Conservation (phyloP, 2,888 invertebrate genomes). For the Melinaea menophilus region DNA sequence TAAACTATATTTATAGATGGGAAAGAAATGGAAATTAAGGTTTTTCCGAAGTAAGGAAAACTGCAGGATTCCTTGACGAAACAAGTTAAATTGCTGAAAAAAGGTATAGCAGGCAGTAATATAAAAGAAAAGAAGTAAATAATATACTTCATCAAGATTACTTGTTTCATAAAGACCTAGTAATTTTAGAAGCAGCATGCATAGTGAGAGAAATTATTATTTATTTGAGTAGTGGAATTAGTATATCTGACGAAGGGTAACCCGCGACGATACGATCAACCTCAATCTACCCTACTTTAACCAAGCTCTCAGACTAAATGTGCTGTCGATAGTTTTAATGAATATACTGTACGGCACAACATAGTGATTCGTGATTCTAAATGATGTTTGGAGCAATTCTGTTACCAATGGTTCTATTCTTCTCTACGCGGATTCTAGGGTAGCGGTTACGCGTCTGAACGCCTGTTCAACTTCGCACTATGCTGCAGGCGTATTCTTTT, state of each 20-base stretch:
- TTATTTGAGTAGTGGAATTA: constrained; percentile 64
- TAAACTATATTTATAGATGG: constrained; percentile 43
- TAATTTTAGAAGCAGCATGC: constrained; percentile 73
- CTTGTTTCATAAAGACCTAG: constrained; percentile 53
- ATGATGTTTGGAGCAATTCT: constrained; percentile 67
- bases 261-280: constrained; percentile 66
- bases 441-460: constrained; percentile 75
- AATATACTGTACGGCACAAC: constrained; percentile 65
- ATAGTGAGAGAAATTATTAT: constrained; percentile 68
- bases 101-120: constrained; percentile 15
- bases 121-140: constrained; percentile 21
- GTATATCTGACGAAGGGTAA: constrained; percentile 60
- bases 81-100: constrained; percentile 37
- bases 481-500: constrained; percentile 57
- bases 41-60: constrained; percentile 60
- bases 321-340: constrained; percentile 69
- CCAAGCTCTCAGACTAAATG: constrained; percentile 73
- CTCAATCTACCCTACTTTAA: constrained; percentile 73
- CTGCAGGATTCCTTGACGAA: constrained; percentile 54
- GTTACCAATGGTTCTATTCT: constrained; percentile 70
- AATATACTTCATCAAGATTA: constrained; percentile 44
- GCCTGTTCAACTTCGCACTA: constrained; percentile 64
- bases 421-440: constrained; percentile 70
- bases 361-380: constrained; percentile 68
- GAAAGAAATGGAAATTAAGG: constrained; percentile 58